Evolutionary conservation across 1,140 invertebrate genomes (phyloP).

Genomic region (Neuroterus valhalla): DNA sequence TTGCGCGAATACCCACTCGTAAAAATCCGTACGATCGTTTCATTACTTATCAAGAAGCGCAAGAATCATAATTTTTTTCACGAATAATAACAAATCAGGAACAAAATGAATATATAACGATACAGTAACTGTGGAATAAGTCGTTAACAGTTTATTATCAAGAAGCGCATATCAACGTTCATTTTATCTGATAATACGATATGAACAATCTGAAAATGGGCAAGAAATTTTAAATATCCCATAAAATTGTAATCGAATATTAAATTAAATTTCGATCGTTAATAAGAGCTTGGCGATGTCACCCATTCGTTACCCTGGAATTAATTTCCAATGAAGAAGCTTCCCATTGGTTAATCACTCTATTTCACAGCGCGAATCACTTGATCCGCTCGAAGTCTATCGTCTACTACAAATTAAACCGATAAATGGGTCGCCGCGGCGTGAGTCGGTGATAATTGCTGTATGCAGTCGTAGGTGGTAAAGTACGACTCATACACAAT

Average conservation of each 20-base stretch:
- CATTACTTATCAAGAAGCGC: conserved; percentile 14
- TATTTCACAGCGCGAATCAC: conserved; percentile 9
- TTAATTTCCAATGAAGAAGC: conserved; percentile 1
- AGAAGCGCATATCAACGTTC: conserved; percentile 41
- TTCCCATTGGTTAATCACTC: conserved; percentile 12
- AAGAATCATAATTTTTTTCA: conserved; percentile 14
- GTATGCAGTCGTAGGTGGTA: conserved; percentile 46
- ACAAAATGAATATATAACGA: too few species aligned
- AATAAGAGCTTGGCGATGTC: too few species aligned
- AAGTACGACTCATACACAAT: neutral
- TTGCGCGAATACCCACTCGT: neutral
- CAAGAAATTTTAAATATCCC: neutral
- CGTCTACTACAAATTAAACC: conserved; percentile 40
- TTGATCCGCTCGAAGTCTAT: conserved; percentile 36
- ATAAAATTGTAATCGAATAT: too few species aligned
- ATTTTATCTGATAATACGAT: conserved; percentile 42
- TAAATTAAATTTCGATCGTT: too few species aligned
- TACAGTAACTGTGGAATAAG: neutral
- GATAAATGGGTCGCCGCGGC: conserved; percentile 45
- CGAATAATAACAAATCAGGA: neutral
- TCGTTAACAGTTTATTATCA: conserved; percentile 23
- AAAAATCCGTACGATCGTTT: conserved; percentile 9
- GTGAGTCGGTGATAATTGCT: conserved; percentile 54
- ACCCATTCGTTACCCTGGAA: neutral
- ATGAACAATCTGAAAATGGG: conserved; percentile 53